Percentiles rank a stretch among this genome's conserved stretches.
Conservation (phyloP, 2,797 vertebrate genomes). For the Sebastes goodei region DNA sequence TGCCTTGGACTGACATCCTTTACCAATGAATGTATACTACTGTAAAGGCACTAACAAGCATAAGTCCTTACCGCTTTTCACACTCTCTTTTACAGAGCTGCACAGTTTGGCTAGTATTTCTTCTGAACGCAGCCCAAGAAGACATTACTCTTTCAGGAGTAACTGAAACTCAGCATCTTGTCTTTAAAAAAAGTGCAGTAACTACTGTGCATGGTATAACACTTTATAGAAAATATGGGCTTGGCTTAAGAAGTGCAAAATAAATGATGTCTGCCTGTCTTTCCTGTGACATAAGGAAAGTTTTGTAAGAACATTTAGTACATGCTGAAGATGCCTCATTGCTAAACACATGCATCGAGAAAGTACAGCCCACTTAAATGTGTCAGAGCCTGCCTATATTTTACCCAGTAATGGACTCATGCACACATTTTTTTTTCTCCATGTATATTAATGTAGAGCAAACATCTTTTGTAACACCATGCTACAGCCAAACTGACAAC, state of each 20-base stretch:
- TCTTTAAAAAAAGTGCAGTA: background rate
- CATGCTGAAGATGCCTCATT: constrained; percentile 25
- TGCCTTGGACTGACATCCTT: constrained; percentile 45
- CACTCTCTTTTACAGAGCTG: constrained; percentile 11
- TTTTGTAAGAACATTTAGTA: constrained; percentile 39
- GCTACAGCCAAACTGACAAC: background rate
- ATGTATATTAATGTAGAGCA: constrained; percentile 12
- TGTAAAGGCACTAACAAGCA: constrained; percentile 46
- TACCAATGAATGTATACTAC: constrained; percentile 35
- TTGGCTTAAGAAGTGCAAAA: background rate
- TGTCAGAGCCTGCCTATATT: constrained; percentile 22
- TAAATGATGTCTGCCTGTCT: background rate
- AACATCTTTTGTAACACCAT: constrained; percentile 11
- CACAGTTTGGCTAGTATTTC: constrained; percentile 6
- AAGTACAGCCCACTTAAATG: constrained; percentile 42
- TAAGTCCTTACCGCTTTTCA: constrained; percentile 25
- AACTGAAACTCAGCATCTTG: constrained; percentile 9
- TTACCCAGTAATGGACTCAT: background rate
- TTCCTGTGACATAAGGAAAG: constrained; percentile 2
- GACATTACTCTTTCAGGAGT: constrained; percentile 25
- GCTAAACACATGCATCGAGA: constrained; percentile 33
- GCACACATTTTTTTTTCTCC: background rate
- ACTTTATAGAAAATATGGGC: background rate
- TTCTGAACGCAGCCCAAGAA: background rate
- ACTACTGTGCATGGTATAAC: background rate